These are phyloP conservation scores for Ceraclea dissimilis DNA, from an alignment of 2,888 invertebrate species.

Conservation along the genomic window DNA sequence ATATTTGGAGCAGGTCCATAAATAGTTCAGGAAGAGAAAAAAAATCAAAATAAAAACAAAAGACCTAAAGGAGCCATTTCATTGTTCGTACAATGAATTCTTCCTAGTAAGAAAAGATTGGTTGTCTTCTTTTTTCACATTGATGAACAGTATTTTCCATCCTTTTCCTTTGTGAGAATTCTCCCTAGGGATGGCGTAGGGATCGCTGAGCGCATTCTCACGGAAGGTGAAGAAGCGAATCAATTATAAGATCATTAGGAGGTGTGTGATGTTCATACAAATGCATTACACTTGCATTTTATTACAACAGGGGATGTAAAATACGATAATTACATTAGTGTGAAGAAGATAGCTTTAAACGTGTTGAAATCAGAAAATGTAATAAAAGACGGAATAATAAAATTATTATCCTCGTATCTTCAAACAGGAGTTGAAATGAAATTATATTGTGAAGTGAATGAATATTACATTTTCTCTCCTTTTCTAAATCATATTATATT, in stretches of 20 bases:
- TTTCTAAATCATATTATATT: too few species aligned
- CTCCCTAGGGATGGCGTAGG: too few species aligned
- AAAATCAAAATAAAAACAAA: too few species aligned
- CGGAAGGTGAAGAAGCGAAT: neutral
- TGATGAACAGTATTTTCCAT: too few species aligned
- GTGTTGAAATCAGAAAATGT: neutral
- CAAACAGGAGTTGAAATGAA: neutral
- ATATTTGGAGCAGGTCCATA: neutral
- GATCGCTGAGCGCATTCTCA: neutral
- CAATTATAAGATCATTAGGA: constrained; percentile 2
- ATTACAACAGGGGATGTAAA: neutral
- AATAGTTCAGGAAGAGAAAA: too few species aligned
- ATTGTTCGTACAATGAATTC: too few species aligned
- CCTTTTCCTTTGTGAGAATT: too few species aligned
- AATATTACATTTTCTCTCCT: neutral
- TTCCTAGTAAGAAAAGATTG: too few species aligned
- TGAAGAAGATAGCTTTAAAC: neutral
- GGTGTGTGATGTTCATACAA: neutral
- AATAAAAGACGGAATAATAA: neutral
- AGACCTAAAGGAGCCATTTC: too few species aligned
- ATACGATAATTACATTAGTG: neutral
- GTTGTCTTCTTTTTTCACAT: too few species aligned
- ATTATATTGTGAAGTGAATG: neutral
- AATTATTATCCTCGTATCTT: neutral
- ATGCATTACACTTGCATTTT: neutral